These are phyloP conservation scores for Luidia sarsii DNA, from an alignment of 53 echinoderm and acorn worm species.

Conservation along the genomic window DNA sequence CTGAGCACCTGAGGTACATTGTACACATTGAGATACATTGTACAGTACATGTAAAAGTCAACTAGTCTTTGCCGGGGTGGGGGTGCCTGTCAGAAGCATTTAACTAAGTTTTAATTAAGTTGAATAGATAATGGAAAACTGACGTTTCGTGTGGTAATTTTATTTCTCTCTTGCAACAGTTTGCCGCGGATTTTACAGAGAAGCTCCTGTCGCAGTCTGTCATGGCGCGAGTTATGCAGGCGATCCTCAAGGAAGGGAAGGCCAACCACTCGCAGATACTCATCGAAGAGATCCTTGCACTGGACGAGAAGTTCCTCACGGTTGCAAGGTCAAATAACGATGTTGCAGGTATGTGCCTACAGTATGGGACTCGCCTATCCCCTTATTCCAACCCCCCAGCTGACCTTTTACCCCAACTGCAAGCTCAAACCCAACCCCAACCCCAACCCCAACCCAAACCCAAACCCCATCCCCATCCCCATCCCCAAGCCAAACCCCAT, in stretches of 20 bases:
- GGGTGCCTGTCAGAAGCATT: no score
- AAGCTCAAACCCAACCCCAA: background rate
- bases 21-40: no score
- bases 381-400: background rate
- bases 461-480: no score
- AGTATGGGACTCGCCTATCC: background rate
- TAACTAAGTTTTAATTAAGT: no score
- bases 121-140: no score
- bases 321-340: conserved; percentile 89
- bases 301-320: conserved; percentile 82
- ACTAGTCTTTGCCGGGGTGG: no score
- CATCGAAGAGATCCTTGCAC: conserved; percentile 64
- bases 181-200: conserved; percentile 92
- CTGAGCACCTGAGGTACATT: no score
- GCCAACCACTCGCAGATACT: conserved; percentile 80
- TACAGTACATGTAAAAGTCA: no score
- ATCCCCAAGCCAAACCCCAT: no score
- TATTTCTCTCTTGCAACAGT: conserved; percentile 51
- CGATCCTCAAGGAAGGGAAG: conserved; percentile 28
- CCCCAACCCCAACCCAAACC: no score
- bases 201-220: conserved; percentile 80
- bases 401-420: background rate
- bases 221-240: conserved; percentile 64
- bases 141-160: background rate
- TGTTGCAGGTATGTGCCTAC: conserved; percentile 72